phyloP scores from a whole-genome alignment of 2,113 vertebrate genomes.

The Eublepharis macularius region DNA sequence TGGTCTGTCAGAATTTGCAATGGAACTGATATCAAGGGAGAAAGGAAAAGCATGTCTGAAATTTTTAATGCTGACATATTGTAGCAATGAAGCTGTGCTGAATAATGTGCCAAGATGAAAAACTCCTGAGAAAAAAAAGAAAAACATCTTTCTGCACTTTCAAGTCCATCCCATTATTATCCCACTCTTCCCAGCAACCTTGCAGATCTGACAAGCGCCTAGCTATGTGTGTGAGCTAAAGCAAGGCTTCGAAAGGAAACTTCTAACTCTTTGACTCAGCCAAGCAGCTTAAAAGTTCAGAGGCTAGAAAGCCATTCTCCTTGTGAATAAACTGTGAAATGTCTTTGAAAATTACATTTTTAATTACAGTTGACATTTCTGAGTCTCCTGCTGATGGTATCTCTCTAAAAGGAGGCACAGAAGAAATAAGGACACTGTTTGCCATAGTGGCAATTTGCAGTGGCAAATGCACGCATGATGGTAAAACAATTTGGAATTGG shows the following conservation, averaged over 20 bases:
- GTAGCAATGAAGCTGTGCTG: slow-evolving; percentile 24
- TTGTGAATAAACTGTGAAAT: slow-evolving; percentile 67
- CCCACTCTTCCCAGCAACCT: slow-evolving; percentile 39
- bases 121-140: slow-evolving; percentile 28
- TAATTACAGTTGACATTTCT: slow-evolving; percentile 73
- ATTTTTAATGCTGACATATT: slow-evolving; percentile 29
- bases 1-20: neutral
- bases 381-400: slow-evolving; percentile 66
- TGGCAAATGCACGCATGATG: slow-evolving; percentile 23
- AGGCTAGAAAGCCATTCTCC: slow-evolving; percentile 64
- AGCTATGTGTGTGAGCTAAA: slow-evolving; percentile 39
- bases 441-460: slow-evolving; percentile 30
- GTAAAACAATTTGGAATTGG: slow-evolving; percentile 37
- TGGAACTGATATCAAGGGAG: neutral
- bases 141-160: slow-evolving; percentile 25
- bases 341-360: slow-evolving; percentile 72
- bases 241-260: slow-evolving; percentile 56
- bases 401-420: slow-evolving; percentile 24
- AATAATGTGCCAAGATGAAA: slow-evolving; percentile 28
- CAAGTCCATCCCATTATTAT: slow-evolving; percentile 29
- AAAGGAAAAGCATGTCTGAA: slow-evolving; percentile 24
- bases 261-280: slow-evolving; percentile 56
- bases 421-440: slow-evolving; percentile 11
- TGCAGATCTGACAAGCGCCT: slow-evolving; percentile 52
- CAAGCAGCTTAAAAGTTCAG: slow-evolving; percentile 69